These are phyloP conservation scores for Pheosia gnoma DNA, from an alignment of 2,888 invertebrate species.

Conservation along the genomic window DNA sequence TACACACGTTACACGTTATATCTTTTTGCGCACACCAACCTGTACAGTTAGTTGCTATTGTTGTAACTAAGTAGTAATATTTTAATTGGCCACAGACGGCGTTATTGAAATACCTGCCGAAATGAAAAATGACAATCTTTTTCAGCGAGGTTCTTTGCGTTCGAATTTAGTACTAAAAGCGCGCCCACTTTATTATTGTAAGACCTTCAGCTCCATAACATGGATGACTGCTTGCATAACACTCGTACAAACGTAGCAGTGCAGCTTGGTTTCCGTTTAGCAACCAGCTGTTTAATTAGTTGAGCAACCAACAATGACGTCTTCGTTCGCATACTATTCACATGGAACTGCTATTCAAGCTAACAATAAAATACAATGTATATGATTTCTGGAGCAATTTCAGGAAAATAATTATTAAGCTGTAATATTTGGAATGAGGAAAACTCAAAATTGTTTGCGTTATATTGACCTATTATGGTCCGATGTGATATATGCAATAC, in stretches of 20 bases:
- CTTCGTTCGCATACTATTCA: slow-evolving; percentile 47
- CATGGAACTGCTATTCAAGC: slow-evolving; percentile 18
- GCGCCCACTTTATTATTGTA: slow-evolving; percentile 54
- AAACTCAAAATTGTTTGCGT: neutral
- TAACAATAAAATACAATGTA: too few species aligned
- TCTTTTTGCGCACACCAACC: neutral
- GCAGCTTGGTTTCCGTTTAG: slow-evolving; percentile 70
- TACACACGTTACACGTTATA: neutral
- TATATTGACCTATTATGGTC: too few species aligned
- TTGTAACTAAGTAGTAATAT: neutral
- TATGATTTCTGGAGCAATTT: too few species aligned
- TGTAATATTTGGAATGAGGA: neutral
- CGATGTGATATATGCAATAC: too few species aligned
- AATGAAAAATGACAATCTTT: slow-evolving; percentile 1
- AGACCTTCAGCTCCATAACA: slow-evolving; percentile 68
- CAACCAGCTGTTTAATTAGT: slow-evolving; percentile 65
- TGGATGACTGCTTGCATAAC: slow-evolving; percentile 71
- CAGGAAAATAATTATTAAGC: too few species aligned
- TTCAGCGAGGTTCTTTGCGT: neutral
- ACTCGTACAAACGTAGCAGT: slow-evolving; percentile 52
- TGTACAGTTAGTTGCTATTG: neutral
- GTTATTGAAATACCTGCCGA: neutral
- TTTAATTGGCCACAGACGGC: neutral
- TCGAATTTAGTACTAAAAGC: slow-evolving; percentile 37
- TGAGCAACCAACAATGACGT: slow-evolving; percentile 62